These are phyloP conservation scores for Semaprochilodus insignis DNA, from an alignment of 2,797 vertebrate genomes.

Conservation along the genomic window DNA sequence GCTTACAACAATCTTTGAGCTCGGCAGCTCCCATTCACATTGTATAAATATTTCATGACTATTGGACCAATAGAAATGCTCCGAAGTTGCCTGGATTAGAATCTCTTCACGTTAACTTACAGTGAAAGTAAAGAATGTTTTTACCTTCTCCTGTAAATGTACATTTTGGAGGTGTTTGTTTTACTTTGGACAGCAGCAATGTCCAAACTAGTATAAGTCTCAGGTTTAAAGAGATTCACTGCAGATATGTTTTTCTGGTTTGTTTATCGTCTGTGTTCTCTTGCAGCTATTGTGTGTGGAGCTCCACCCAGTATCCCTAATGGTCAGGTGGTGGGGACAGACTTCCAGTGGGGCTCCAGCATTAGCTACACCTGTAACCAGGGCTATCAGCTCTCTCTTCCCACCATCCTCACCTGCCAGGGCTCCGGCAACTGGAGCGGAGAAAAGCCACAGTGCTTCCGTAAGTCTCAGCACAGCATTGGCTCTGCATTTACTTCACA, in stretches of 20 bases:
- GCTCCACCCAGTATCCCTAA: conserved; percentile 88
- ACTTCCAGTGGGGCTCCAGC: conserved; percentile 95
- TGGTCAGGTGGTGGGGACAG: conserved; percentile 90
- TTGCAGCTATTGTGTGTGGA: conserved; percentile 88
- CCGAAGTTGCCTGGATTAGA: too few species aligned
- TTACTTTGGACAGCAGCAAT: not conserved
- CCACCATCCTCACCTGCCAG: conserved; percentile 93
- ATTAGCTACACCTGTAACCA: conserved; percentile 93
- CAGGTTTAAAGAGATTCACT: not conserved
- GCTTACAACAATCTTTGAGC: too few species aligned
- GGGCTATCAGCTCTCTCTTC: conserved; percentile 97
- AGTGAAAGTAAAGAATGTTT: too few species aligned
- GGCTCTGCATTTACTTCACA: not conserved
- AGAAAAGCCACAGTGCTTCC: conserved; percentile 96
- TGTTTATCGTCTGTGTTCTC: not conserved
- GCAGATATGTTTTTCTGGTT: not conserved
- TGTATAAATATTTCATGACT: too few species aligned
- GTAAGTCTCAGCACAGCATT: conserved; percentile 78
- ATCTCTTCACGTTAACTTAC: too few species aligned
- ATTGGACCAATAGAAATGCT: too few species aligned
- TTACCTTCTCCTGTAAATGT: too few species aligned
- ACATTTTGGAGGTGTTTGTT: too few species aligned
- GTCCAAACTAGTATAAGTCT: not conserved
- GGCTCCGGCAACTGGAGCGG: conserved; percentile 95
- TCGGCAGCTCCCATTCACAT: too few species aligned